Base-by-base conservation (phyloP, 2,113 vertebrate genomes). In the Coreoperca whiteheadi region DNA sequence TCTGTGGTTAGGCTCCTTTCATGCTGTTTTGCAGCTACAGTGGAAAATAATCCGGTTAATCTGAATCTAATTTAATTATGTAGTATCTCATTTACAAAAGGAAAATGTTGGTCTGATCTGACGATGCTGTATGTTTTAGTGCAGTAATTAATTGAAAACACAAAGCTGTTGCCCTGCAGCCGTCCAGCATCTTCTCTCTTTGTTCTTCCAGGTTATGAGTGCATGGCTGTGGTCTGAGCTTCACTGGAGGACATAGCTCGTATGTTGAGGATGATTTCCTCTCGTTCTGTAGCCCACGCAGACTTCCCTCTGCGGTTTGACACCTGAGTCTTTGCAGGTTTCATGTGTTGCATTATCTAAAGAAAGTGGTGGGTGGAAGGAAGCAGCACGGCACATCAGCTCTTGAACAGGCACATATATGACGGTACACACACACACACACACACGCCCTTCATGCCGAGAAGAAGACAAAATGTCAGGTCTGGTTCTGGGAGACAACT, bases 391-490 rank as follows among this genome's bases (percentile, higher is more conserved):
- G 87, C 83, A 71, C 74, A 61, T 63, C 74, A 25, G 80, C 68
- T 83, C 79, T 75, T 10, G 32, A 84, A 83, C 81, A 43, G 28
- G 28, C 85, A 34, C 77, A 67, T 18, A 67, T 18, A 51, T 8
- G 43, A 21, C 48, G 14, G 32, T 1, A 30, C 30, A 32, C 51
- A 69, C 80, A 84, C 25, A 64, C 77, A 64, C 28, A 34, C 77
- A 53, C 86, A 32, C 81, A 11, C 70, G 25, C 43, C 4, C 68
- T 81, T 74, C 85, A 87, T 46, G 77, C 77, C 7, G 81, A 82
- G 87, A 82, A 86, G 85, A 84, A 89, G 90, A 89, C 82, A 83
- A 92, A 93, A 92, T 93, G 91, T 93, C 91, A 92, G 82, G 81
- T 69, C 77, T 81, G 89, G 82, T 90, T 86, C 15, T 82, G 34